Evolutionary conservation across 2,888 invertebrate species (phyloP).

Genomic region (Marasmarcha lunaedactyla): DNA sequence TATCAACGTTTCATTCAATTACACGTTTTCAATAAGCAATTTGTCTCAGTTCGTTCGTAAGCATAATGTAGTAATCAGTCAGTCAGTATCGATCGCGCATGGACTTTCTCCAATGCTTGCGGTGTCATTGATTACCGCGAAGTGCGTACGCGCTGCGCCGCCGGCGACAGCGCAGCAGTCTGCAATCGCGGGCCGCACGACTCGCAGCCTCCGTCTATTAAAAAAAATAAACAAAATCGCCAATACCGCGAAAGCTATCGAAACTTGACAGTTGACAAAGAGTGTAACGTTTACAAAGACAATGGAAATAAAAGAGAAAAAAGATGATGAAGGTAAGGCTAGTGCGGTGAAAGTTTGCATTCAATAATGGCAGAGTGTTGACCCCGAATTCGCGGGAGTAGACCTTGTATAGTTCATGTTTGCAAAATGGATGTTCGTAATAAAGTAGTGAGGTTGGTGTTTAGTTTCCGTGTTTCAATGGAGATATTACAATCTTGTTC

Average conservation of each 20-base stretch:
- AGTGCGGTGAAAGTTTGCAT: slow-evolving; percentile 26
- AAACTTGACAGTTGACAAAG: no score
- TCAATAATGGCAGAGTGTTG: no score
- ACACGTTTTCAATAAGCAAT: no score
- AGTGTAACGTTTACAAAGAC: slow-evolving; percentile 5
- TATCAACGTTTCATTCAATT: no score
- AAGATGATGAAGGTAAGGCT: slow-evolving; percentile 26
- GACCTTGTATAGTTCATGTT: slow-evolving; percentile 7
- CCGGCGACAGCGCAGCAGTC: slow-evolving; percentile 1
- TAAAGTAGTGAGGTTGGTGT: slow-evolving; percentile 6
- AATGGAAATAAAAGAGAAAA: slow-evolving; percentile 34
- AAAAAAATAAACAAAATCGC: neutral
- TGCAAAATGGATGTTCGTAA: slow-evolving; percentile 10
- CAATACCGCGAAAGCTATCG: neutral
- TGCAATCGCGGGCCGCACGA: neutral
- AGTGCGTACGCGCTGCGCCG: neutral
- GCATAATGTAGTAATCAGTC: no score
- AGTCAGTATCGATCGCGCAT: no score
- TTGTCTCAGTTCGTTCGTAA: no score
- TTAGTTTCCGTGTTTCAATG: no score
- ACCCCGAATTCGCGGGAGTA: slow-evolving; percentile 16
- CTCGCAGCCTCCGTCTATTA: neutral
- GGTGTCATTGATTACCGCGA: neutral
- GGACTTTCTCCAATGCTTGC: no score
- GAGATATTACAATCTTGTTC: no score